These are phyloP conservation scores for Caenorhabditis imperialis DNA, from an alignment of 2,888 invertebrate species.

Conservation along the genomic window DNA sequence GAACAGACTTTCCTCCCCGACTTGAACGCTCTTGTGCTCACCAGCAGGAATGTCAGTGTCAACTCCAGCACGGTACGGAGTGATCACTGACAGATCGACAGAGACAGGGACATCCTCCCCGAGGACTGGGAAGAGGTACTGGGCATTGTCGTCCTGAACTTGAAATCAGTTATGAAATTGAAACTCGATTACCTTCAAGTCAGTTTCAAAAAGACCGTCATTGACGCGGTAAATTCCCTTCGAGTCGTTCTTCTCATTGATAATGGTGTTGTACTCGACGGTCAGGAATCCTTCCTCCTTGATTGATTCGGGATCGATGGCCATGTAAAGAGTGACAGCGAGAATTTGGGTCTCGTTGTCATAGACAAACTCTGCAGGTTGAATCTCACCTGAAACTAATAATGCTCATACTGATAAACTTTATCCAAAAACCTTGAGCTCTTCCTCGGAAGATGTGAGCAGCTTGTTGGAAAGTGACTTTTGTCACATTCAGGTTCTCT, in stretches of 20 bases:
- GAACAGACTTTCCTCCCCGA: constrained; percentile 2
- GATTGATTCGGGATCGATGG: constrained; percentile 8
- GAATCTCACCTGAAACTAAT: not conserved
- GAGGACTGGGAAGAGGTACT: constrained; percentile 18
- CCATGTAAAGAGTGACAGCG: constrained; percentile 1
- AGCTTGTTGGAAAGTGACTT: constrained; percentile 6
- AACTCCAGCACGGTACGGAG: constrained; percentile 19
- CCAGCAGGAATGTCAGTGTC: constrained; percentile 5
- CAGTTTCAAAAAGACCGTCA: constrained; percentile 1
- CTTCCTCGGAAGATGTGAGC: not conserved
- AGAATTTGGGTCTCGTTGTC: not conserved
- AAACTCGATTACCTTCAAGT: constrained; percentile 29
- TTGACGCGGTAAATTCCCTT: constrained; percentile 10
- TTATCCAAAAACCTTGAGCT: not conserved
- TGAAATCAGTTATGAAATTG: too few relatives aligned
- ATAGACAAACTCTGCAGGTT: not conserved
- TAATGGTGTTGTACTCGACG: constrained; percentile 15
- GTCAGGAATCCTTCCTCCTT: constrained; percentile 6
- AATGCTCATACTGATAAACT: not conserved
- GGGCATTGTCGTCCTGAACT: constrained; percentile 19
- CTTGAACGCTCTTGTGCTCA: constrained; percentile 1
- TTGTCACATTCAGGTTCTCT: constrained; percentile 8
- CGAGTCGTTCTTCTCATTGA: constrained; percentile 1
- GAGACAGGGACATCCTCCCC: constrained; percentile 14
- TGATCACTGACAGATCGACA: constrained; percentile 7